Base-by-base conservation (phyloP, 2,888 invertebrate species). In the Peribatodes rhomboidaria region DNA sequence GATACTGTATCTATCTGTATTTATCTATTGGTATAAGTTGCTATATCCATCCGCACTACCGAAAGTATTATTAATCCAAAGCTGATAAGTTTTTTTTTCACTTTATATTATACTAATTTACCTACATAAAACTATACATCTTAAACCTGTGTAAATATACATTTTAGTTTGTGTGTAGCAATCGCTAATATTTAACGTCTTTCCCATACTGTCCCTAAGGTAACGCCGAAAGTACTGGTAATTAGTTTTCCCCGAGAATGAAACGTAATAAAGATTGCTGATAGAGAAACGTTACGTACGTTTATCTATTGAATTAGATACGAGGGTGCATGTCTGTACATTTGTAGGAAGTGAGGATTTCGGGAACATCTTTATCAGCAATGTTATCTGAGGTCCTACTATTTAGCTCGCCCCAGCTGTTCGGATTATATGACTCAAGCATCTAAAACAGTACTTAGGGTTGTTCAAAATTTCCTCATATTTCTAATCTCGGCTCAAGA, bases 211-310 rank as follows among this genome's bases (percentile, higher is more conserved):
- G 65, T 44, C n/a, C 20, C 11, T 47, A 52, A 22, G n/a, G 31
- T 14, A 46, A 44, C 27, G 8, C 20, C 31, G 14, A 60, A 59
- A 61, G 59, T 50, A 49, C 58, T 62, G 55, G 67, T 63, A 67
- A 67, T 63, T 67, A 64, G 67, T 67, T 67, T 61, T 44, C 62
- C 50, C 58, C 46, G 62, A 66, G 54, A 67, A 67, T 50, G 60
- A 63, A 60, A 60, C 49, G 58, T 67, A 67, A 67, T 67, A 66
- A 62, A 67, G 67, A 67, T 67, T 66, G 54, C 62, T 56, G 66
- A 66, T 62, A 66, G 62, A 66, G 66, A 55, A 58, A 62, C 39
- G 59, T 57, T 59, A 59, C 62, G 61, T 59, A 66, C 52, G 62
- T 61, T 66, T 66, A 62, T 59, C 50, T 66, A 59, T 59, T 54